Conservation (phyloP, 2,888 invertebrate genomes). For the Automeris io region DNA sequence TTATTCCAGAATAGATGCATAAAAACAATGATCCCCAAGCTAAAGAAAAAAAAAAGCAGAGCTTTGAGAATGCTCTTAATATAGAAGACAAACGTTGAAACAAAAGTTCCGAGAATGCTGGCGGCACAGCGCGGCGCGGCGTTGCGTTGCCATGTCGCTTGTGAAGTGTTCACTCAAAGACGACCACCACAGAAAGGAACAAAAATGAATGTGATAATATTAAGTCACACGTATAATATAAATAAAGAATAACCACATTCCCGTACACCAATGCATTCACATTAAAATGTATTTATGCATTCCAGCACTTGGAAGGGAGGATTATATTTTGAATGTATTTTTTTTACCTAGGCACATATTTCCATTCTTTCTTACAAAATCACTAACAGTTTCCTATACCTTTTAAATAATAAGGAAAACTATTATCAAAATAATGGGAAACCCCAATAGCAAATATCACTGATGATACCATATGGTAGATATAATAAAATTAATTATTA, state of each 20-base stretch:
- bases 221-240: slow-evolving; percentile 17
- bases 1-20: slow-evolving; percentile 9
- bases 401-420: no score
- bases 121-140: slow-evolving; percentile 12
- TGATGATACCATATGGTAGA: no score
- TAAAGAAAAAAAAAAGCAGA: slow-evolving; percentile 20
- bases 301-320: not conserved
- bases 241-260: slow-evolving; percentile 7
- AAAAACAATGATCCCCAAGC: not conserved
- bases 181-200: slow-evolving; percentile 29
- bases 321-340: not conserved
- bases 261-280: slow-evolving; percentile 9
- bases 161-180: slow-evolving; percentile 6
- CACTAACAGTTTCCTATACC: no score
- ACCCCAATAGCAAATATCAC: no score
- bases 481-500: no score
- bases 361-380: no score
- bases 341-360: no score
- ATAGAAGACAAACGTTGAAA: slow-evolving; percentile 30
- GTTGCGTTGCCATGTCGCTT: slow-evolving; percentile 10
- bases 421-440: no score
- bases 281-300: slow-evolving; percentile 4
- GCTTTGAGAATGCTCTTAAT: slow-evolving; percentile 30
- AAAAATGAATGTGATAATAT: slow-evolving; percentile 37
- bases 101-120: slow-evolving; percentile 38